Base-by-base conservation (phyloP, 2,113 vertebrate genomes). In the Psammodynastes pulverulentus region DNA sequence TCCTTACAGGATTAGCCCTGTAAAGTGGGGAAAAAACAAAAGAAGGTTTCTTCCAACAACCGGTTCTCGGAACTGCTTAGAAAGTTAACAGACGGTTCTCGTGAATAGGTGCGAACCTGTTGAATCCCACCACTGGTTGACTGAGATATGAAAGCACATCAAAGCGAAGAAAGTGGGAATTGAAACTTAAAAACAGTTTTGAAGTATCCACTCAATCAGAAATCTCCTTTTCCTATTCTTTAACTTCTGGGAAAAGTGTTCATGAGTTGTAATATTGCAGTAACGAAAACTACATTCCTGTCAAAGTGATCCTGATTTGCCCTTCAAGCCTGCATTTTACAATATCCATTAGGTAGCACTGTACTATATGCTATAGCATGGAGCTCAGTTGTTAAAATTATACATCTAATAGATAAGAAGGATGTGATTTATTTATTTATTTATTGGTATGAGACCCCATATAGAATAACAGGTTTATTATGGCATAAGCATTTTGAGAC, bases 401-500 rank as follows among this genome's bases (percentile, higher is more conserved):
- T n/a, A 67, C 29, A 67, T 93, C 93, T 89, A 94, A 94, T 7
- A 94, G 96, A 96, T 46, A 9, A 58, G 88, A 92, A 52, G 90
- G 86, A 84, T 54, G 79, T 23, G 13, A 1, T 58, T 85, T 24
- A 67, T 67, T 67, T 67, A 67, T 34, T 48, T 58, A 29, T 91
- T 62, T 67, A 26, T 1, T n/a, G 58, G 24, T 6, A 53, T 2
- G 34, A 79, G 67, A 6, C 3, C 39, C 34, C 67, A 39, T 72
- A 34, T 17, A 79, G 72, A 79, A 29, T 26, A 46, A 52, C 15
- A 85, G 10, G 49, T 19, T 85, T 46, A 39, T 85, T 48, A 12
- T 39, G 24, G n/a, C 19, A 56, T 26, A 84, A 49, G 48, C 7
- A 54, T 85, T 58, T 79, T 79, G 72, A 79, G 34, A 79, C n/a